phyloP scores from a whole-genome alignment of 2,113 vertebrate genomes.

The Pandion haliaetus region DNA sequence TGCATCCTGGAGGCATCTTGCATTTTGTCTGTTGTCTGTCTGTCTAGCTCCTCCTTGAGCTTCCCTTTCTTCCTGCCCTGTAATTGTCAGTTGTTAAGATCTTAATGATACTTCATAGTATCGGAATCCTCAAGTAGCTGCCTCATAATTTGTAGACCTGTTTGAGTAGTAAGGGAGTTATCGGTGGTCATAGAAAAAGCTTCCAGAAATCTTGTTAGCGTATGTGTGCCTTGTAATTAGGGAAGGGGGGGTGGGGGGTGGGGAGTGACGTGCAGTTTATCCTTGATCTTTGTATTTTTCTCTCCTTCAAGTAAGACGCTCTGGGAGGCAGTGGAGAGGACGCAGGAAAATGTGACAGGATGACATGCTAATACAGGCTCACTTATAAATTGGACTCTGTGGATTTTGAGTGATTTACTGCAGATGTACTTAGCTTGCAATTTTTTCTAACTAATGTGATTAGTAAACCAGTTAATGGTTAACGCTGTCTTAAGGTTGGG shows the following conservation, averaged over 20 bases:
- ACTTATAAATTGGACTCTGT: not conserved
- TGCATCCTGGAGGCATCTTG: not conserved
- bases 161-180: not conserved
- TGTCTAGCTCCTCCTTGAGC: not conserved
- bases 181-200: not conserved
- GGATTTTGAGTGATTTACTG: not conserved
- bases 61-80: not conserved
- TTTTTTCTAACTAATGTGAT: constrained; percentile 5
- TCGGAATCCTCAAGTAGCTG: not conserved
- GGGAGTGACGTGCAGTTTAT: not conserved
- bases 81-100: not conserved
- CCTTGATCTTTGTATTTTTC: not conserved
- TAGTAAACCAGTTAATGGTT: constrained; percentile 30
- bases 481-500: not conserved
- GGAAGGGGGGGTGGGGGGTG: no score
- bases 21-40: not conserved
- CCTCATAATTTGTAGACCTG: not conserved
- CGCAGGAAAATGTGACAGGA: not conserved
- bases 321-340: not conserved
- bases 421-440: not conserved
- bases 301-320: not conserved
- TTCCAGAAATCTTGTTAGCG: not conserved
- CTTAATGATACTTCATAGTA: not conserved
- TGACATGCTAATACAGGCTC: not conserved
- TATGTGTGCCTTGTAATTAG: not conserved